Conservation (phyloP, 2,797 vertebrate genomes). For the Salarias fasciatus region DNA sequence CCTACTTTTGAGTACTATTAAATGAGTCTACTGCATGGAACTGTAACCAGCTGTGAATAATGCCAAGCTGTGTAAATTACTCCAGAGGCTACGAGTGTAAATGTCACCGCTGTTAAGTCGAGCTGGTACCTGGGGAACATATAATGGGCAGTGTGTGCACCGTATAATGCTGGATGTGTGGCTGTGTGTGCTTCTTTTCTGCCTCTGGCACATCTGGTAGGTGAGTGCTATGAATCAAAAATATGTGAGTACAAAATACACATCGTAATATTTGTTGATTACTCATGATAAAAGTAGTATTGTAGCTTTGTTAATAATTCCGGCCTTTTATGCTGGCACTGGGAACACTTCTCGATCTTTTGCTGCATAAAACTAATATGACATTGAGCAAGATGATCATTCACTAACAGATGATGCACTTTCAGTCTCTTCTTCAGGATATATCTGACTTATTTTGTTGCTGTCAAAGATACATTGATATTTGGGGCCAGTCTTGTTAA, state of each 20-base stretch:
- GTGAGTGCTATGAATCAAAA: background rate
- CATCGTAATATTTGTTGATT: background rate
- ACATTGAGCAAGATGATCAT: too few species aligned
- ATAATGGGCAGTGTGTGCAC: constrained; percentile 33
- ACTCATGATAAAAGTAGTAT: too few species aligned
- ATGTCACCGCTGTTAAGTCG: constrained; percentile 67
- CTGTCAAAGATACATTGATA: too few species aligned
- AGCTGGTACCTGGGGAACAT: constrained; percentile 48
- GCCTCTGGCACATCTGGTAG: background rate
- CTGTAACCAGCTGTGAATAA: constrained; percentile 63
- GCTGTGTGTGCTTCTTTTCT: constrained; percentile 18
- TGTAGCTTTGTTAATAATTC: too few species aligned
- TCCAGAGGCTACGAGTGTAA: constrained; percentile 63
- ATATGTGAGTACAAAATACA: background rate
- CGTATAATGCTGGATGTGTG: constrained; percentile 8
- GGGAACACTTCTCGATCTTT: too few species aligned
- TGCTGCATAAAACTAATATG: too few species aligned
- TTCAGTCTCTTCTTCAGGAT: too few species aligned
- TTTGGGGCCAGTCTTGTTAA: too few species aligned
- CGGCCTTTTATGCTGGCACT: too few species aligned
- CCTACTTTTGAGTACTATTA: constrained; percentile 67
- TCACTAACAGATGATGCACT: too few species aligned
- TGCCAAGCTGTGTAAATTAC: constrained; percentile 61
- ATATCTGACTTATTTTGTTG: too few species aligned
- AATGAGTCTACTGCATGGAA: constrained; percentile 72